Evolutionary conservation across 1,140 invertebrate species (phyloP).

Genomic region (Brachionus calyciflorus): DNA sequence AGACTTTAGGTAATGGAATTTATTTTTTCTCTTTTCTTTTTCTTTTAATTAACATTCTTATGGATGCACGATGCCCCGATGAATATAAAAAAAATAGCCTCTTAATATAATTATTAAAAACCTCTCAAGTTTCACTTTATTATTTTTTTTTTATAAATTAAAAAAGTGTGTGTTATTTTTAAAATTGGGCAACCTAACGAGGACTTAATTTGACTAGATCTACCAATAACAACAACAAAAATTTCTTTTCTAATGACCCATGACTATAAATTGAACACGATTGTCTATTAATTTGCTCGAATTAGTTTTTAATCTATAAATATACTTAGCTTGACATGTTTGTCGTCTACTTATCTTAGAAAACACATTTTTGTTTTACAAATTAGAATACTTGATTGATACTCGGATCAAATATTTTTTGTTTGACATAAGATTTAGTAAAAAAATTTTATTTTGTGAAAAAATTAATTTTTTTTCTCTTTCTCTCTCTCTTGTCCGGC

Average conservation of each 20-base stretch:
- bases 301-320: background rate
- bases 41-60: too few relatives aligned
- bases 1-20: too few relatives aligned
- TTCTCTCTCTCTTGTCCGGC: too few relatives aligned
- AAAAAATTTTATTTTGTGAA: background rate
- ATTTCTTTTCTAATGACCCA: background rate
- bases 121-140: too few relatives aligned
- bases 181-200: too few relatives aligned
- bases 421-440: conserved; percentile 40
- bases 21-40: too few relatives aligned
- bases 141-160: too few relatives aligned
- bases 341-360: conserved; percentile 16
- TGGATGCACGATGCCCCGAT: too few relatives aligned
- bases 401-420: conserved; percentile 32
- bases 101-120: too few relatives aligned
- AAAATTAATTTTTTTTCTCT: conserved; percentile 10
- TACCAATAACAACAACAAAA: background rate
- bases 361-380: background rate
- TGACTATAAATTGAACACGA: conserved; percentile 8
- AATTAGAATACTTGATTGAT: conserved; percentile 41
- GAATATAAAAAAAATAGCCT: too few relatives aligned
- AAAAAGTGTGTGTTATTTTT: too few relatives aligned
- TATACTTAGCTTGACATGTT: conserved; percentile 6
- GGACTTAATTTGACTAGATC: background rate
- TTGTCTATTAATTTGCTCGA: conserved; percentile 26